These are phyloP conservation scores for Dusona sp. DNA, from an alignment of 2,888 invertebrate genomes.

Conservation along the genomic window DNA sequence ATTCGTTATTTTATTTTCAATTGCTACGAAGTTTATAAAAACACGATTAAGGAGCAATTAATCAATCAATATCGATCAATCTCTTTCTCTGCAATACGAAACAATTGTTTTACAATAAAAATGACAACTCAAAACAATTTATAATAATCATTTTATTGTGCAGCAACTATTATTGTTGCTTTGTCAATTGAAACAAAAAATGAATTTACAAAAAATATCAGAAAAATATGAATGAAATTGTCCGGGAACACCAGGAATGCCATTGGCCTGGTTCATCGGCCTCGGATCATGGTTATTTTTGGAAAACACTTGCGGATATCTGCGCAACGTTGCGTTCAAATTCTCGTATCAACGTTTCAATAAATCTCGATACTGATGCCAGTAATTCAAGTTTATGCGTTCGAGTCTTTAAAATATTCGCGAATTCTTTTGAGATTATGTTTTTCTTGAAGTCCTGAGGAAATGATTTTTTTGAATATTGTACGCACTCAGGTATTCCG, in stretches of 20 bases:
- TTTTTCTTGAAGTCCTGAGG: background rate
- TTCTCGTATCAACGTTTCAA: background rate
- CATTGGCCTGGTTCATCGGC: constrained; percentile 1
- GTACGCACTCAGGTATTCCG: constrained; percentile 88
- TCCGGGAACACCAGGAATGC: background rate
- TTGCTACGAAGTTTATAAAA: background rate
- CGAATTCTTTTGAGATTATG: background rate
- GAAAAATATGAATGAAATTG: background rate
- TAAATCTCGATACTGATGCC: no score
- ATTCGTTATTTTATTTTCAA: background rate
- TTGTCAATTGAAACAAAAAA: background rate
- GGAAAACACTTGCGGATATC: background rate
- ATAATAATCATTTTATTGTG: background rate
- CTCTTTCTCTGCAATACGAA: background rate
- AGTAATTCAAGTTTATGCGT: background rate
- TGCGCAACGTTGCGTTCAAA: background rate
- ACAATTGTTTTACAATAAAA: background rate
- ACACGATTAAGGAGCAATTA: background rate
- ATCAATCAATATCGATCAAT: no score
- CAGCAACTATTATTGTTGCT: background rate
- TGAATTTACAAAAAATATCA: background rate
- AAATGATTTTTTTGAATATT: background rate
- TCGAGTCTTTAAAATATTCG: background rate
- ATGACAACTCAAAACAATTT: background rate
- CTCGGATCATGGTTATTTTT: constrained; percentile 17